Conservation (phyloP, 2,888 invertebrate genomes). For the Sarcophaga rosellei region DNA sequence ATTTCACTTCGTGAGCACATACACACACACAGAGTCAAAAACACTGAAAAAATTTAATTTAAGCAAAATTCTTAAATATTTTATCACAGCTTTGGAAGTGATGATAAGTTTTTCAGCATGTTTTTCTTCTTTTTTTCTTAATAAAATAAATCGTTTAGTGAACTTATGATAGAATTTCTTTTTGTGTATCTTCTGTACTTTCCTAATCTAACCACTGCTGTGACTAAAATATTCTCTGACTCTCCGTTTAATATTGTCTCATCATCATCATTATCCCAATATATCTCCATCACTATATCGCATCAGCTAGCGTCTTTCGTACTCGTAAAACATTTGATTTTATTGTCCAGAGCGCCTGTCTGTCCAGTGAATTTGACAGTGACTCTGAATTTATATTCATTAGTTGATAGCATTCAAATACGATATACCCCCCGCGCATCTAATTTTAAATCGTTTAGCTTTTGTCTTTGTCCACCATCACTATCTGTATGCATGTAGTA, state of each 20-base stretch:
- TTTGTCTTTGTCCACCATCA: background rate
- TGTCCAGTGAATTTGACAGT: constrained; percentile 72
- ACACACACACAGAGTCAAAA: background rate
- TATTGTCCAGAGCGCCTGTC: constrained; percentile 9
- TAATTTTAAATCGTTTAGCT: constrained; percentile 17
- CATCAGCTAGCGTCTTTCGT: background rate
- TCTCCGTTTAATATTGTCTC: constrained; percentile 15
- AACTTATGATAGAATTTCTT: background rate
- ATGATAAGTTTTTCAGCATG: background rate
- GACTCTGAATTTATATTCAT: constrained; percentile 78
- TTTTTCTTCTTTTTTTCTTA: background rate
- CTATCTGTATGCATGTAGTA: background rate
- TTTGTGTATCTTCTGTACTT: constrained; percentile 24
- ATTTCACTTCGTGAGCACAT: background rate
- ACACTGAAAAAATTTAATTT: background rate
- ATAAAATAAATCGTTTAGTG: too few species aligned
- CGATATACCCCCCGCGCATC: background rate
- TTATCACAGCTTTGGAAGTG: background rate
- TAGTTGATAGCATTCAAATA: constrained; percentile 30
- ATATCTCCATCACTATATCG: background rate
- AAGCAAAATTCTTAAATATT: too few species aligned
- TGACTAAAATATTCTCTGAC: constrained; percentile 24
- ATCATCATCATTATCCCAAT: constrained; percentile 20
- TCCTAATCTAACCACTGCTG: constrained; percentile 45
- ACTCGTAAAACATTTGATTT: background rate